Evolutionary conservation across 1,140 invertebrate genomes (phyloP).

Genomic region (Drosophila athabasca): DNA sequence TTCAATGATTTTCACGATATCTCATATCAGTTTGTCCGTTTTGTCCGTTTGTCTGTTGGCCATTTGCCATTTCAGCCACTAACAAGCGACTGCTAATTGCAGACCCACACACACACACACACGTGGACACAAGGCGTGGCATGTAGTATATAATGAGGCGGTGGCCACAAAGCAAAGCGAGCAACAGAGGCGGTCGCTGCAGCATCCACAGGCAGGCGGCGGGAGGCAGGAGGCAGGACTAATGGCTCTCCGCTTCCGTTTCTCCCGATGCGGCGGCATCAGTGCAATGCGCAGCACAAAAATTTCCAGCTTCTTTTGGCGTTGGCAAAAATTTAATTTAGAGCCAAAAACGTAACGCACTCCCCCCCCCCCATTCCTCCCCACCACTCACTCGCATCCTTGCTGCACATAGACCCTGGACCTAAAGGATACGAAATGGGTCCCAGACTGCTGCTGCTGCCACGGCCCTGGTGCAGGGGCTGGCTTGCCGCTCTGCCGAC

Average conservation of each 20-base stretch:
- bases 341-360: conserved; percentile 74
- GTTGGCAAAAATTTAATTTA: conserved; percentile 83
- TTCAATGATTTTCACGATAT: conserved; percentile 66
- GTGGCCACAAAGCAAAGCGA: conserved; percentile 75
- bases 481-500: conserved; percentile 58
- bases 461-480: too few relatives aligned
- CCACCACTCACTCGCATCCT: background rate
- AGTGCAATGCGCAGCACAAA: conserved; percentile 80
- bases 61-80: conserved; percentile 63
- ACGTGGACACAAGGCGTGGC: background rate
- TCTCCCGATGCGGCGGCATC: conserved; percentile 65
- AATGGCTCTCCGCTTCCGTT: conserved; percentile 73
- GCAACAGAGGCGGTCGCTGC: conserved; percentile 2
- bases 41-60: conserved; percentile 22
- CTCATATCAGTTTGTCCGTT: conserved; percentile 58
- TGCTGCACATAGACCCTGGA: conserved; percentile 51
- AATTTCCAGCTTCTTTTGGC: conserved; percentile 80
- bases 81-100: conserved; percentile 77
- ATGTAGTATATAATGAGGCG: conserved; percentile 58
- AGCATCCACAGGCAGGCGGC: background rate
- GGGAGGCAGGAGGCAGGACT: conserved; percentile 33
- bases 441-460: conserved; percentile 41
- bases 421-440: conserved; percentile 49
- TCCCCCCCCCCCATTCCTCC: conserved; percentile 24
- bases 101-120: conserved; percentile 37